Percentiles rank a stretch among this genome's conserved stretches.
phyloP scores from a whole-genome alignment of 2,113 vertebrate genomes.

The Thymallus thymallus region DNA sequence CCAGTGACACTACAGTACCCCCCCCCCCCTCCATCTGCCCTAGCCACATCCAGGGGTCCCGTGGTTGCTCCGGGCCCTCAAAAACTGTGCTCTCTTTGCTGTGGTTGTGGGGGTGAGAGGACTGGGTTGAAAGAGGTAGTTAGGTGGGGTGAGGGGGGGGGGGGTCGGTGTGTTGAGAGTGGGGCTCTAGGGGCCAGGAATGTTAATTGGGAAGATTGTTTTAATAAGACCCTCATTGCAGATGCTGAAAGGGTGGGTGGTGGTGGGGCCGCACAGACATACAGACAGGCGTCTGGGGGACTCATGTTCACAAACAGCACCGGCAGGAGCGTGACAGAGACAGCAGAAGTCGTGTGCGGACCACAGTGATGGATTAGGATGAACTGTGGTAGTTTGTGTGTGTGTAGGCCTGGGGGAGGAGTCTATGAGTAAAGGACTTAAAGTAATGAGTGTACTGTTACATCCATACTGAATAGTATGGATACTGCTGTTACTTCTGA shows the following conservation, averaged over 20 bases:
- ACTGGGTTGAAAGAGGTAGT: background rate
- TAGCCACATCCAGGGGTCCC: conserved; percentile 25
- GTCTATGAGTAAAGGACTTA: background rate
- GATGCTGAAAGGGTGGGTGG: conserved; percentile 58
- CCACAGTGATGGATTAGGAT: too few relatives aligned
- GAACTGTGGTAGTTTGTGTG: too few relatives aligned
- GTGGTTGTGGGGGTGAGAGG: conserved; percentile 45
- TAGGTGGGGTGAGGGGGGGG: conserved; percentile 14
- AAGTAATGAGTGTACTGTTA: too few relatives aligned
- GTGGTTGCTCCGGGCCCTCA: conserved; percentile 31
- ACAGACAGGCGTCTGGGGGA: background rate
- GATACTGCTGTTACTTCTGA: too few relatives aligned
- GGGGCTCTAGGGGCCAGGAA: conserved; percentile 64
- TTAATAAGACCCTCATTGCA: conserved; percentile 73
- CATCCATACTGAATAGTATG: too few relatives aligned
- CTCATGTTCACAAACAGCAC: background rate
- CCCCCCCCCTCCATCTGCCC: background rate
- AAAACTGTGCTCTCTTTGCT: conserved; percentile 46
- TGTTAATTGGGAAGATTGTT: conserved; percentile 79
- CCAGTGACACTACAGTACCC: conserved; percentile 24
- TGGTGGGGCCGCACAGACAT: conserved; percentile 44
- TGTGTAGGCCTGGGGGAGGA: background rate
- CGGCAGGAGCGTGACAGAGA: too few relatives aligned
- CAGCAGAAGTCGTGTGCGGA: too few relatives aligned
- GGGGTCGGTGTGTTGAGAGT: background rate